Evolutionary conservation across 1,140 invertebrate species (phyloP), one percentile per base, ranked within the genome.

Genomic region (Ylistrum balloti): DNA sequence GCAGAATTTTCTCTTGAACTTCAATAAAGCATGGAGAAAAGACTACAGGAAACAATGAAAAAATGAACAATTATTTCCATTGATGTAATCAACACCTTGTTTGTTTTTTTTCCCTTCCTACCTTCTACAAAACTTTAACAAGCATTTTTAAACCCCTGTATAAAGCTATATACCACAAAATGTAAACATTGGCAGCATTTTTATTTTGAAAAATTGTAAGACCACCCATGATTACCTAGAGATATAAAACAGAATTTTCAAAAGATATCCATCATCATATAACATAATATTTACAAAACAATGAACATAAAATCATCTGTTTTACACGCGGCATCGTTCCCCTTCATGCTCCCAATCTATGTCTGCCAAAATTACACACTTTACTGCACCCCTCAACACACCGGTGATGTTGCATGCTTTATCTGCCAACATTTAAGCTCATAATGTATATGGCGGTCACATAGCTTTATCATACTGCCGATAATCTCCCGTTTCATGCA

Each of bases 251-350:
- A 17, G n/a, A 74, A 74, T 74, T 28, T 5, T 74, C 56, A 74
- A n/a, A 74, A n/a, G n/a, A n/a, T n/a, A 22, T 28, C n/a, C 22
- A 5, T 74, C 22, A 74, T 74, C 56, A 74, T 17, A 74, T 74
- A 74, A 74, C 56, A 74, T 74, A 74, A 74, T 74, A 74, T 74
- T 74, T 74, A 74, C 56, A 74, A 74, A 74, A 74, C 22, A 74
- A 0, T n/a, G 56, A 74, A 74, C 56, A n/a, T 74, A 74, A 74
- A 74, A 74, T 74, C n/a, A n/a, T 74, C 22, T n/a, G 56, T 28
- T 74, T 74, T n/a, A 74, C 17, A 74, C 56, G 28, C 5, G 22
- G 28, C n/a, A 28, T 74, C 22, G n/a, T n/a, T 74, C 9, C 56
- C 56, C 56, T 74, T 74, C n/a, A 74, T 74, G 56, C 56, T 74